Evolutionary conservation across 2,797 vertebrate genomes (phyloP), one percentile per base, ranked within the genome.

Genomic region (Aotus griseimembra): DNA sequence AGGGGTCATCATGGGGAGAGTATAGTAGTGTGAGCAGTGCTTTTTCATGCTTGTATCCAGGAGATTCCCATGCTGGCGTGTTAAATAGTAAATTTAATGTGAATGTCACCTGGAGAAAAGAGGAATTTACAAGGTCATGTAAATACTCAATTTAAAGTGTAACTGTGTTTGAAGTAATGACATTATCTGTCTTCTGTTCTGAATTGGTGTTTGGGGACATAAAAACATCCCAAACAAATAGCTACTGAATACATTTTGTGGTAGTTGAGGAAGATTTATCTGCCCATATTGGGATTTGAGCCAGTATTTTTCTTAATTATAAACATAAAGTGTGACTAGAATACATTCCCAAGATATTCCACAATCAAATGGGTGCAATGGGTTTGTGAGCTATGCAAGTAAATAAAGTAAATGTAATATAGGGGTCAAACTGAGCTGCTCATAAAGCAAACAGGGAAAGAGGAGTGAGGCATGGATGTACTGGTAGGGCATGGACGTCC

Each of bases 301-400:
- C 84, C 89, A 98, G 88, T 48, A 95, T 98, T 98, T 98, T 89
- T 96, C 97, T 98, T 98, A 95, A 97, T 98, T 98, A 98, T 72
- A 72, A 92, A 92, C 96, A 41, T 95, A 97, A 98, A 97, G 82
- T 98, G 44, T 97, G 95, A 98, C 73, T 73, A 89, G 95, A 97
- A 95, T 98, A 97, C 97, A 98, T 97, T 97, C 85, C 88, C 92
- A 98, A 88, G 39, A n/a, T 97, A 96, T 97, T 96, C 57, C 13
- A 81, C 88, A 94, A 77, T 97, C 94, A 97, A 88, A 88, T 90
- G 28, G 39, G 90, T 96, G 48, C 94, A 97, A 83, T 97, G 88
- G 88, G 95, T 97, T 96, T 98, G 95, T 61, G 82, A 96, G 64
- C 76, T 90, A 75, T 75, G 79, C 73, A 95, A 79, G 36, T 96